phyloP scores from a whole-genome alignment of 2,888 invertebrate species.

The Hemistola chrysoprasaria region DNA sequence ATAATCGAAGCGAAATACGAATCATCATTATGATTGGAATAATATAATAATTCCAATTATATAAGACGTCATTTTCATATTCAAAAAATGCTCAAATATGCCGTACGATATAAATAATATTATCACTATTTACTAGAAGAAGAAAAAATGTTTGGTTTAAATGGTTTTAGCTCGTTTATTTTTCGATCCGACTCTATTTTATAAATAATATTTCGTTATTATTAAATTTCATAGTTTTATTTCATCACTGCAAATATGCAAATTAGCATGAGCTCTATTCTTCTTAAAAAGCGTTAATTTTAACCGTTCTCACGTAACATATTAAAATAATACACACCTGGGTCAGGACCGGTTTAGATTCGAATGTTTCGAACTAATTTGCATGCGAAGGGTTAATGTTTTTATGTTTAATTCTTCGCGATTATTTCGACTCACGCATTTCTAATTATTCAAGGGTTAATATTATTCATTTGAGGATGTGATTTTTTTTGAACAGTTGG shows the following conservation, averaged over 20 bases:
- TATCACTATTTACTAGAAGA: too few species aligned
- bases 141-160: too few species aligned
- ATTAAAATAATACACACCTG: conserved; percentile 73
- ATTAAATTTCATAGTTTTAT: too few species aligned
- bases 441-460: conserved; percentile 82
- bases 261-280: neutral
- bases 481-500: conserved; percentile 64
- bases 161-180: too few species aligned
- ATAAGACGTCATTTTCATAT: too few species aligned
- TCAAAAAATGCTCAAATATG: too few species aligned
- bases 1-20: too few species aligned
- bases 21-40: too few species aligned
- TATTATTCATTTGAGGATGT: conserved; percentile 63
- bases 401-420: conserved; percentile 63
- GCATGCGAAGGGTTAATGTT: conserved; percentile 75
- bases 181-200: too few species aligned
- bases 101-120: too few species aligned
- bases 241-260: neutral
- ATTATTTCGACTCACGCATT: conserved; percentile 78
- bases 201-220: too few species aligned
- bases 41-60: too few species aligned
- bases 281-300: conserved; percentile 16
- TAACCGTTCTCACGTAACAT: conserved; percentile 36
- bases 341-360: conserved; percentile 67
- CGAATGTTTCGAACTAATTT: conserved; percentile 65